Base-by-base conservation (phyloP, 2,113 vertebrate genomes). In the Thermophis baileyi region DNA sequence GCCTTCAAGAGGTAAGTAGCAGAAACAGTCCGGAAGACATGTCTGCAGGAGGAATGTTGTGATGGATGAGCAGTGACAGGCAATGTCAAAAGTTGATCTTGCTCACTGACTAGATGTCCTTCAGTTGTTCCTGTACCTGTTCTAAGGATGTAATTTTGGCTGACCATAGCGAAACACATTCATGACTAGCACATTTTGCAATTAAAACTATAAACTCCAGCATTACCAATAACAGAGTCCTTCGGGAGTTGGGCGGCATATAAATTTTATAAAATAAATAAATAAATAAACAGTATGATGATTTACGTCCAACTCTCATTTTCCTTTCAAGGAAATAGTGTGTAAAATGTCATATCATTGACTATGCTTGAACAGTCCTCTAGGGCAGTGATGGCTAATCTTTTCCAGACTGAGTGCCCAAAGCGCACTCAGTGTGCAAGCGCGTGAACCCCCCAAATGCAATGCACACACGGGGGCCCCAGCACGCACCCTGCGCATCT, bases 1-100 rank as follows among this genome's bases (percentile, higher is more conserved):
- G 98, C 98, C 69, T 99, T 99, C 95, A 99, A 99, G 96, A 99
- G 99, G 99, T 99, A 91, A 98, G 55, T 98, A 1, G 24, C 57
- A 30, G 3, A 47, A 0, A 57, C 12, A 10, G 35, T 49, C 46
- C 2, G 8, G n/a, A 88, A 51, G 12, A 25, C 40, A 47, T 44
- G 7, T 51, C 30, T 74, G 60, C 27, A 49, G 30, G 27, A 35
- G 14, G 4, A 35, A 10, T 81, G 8, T n/a, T 27, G 6, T 22
- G 44, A 47, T 16, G 12, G n/a, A 8, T 27, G 24, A 46, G 35
- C 24, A 85, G 30, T 85, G 6, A 12, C 16, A 27, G 90, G 18
- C 3, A 5, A 18, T 86, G 14, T 0, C 90, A 24, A 60, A 87
- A 40, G 7, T 25, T 44, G 50, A 46, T n/a, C 12, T 18, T 46